Conservation (phyloP, 1,140 invertebrate species). For the Leucophenga varia region DNA sequence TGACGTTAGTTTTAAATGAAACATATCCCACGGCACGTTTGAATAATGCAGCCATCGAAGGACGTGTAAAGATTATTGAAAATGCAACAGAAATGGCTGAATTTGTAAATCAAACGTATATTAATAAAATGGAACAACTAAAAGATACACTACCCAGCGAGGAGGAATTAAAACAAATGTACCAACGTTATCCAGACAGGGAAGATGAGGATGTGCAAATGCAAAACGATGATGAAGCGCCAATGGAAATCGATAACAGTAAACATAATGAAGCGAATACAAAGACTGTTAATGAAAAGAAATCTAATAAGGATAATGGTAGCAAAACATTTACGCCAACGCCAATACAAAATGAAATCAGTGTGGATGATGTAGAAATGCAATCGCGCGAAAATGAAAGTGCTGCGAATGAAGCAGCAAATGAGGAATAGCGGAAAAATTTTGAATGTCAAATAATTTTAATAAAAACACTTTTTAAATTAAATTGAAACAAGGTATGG, state of each 20-base stretch:
- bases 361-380: conserved; percentile 31
- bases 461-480: conserved; percentile 27
- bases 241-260: no score
- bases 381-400: conserved; percentile 4
- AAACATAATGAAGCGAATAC: background rate
- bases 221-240: background rate
- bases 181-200: no score
- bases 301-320: conserved; percentile 34
- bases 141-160: conserved; percentile 59
- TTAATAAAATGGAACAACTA: conserved; percentile 70
- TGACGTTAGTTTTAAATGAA: conserved; percentile 79
- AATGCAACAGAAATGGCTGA: conserved; percentile 93
- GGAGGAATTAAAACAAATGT: conserved; percentile 27
- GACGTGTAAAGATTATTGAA: conserved; percentile 60
- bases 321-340: conserved; percentile 57
- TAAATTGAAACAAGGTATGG: conserved; percentile 18
- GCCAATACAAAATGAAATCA: conserved; percentile 56
- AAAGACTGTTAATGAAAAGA: conserved; percentile 22
- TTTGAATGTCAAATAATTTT: conserved; percentile 30
- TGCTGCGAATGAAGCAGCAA: background rate
- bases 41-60: conserved; percentile 45
- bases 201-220: conserved; percentile 29
- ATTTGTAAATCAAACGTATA: conserved; percentile 89
- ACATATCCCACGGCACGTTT: conserved; percentile 71
- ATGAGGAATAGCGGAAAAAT: conserved; percentile 15